phyloP scores from a whole-genome alignment of 2,113 vertebrate species.

The Chascanopsetta lugubris region DNA sequence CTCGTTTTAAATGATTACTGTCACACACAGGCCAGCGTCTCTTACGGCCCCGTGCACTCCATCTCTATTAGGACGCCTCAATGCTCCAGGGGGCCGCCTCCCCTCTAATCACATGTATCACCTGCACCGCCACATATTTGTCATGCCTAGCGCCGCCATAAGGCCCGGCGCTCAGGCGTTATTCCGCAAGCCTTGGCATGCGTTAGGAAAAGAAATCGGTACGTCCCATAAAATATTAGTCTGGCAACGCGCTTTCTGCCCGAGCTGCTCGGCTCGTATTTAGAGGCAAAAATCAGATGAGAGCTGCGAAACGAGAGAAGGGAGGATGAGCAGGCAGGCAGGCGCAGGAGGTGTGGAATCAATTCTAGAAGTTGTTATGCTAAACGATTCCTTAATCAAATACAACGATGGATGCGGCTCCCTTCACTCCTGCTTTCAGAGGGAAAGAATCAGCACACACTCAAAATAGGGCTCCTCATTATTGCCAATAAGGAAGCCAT shows the following conservation, averaged over 20 bases:
- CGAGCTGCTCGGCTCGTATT: conserved; percentile 68
- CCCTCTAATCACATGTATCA: conserved; percentile 57
- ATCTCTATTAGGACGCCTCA: conserved; percentile 48
- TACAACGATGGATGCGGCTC: conserved; percentile 38
- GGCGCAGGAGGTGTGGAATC: conserved; percentile 59
- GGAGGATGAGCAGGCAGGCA: too few species aligned
- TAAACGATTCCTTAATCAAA: conserved; percentile 61
- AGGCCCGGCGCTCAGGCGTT: conserved; percentile 47
- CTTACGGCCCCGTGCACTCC: conserved; percentile 1
- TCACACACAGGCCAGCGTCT: conserved; percentile 42
- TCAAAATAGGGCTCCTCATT: conserved; percentile 36
- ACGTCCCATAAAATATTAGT: conserved; percentile 74
- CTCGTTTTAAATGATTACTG: conserved; percentile 58
- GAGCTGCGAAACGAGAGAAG: conserved; percentile 37
- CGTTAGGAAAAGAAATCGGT: conserved; percentile 54
- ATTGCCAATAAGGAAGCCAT: conserved; percentile 38
- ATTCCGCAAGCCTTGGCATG: conserved; percentile 37
- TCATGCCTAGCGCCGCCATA: conserved; percentile 53
- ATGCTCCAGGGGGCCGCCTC: conserved; percentile 33
- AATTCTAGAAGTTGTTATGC: conserved; percentile 49
- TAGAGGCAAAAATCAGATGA: conserved; percentile 68
- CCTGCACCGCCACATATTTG: conserved; percentile 42
- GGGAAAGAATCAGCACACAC: conserved; percentile 23
- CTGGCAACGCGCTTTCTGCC: conserved; percentile 69
- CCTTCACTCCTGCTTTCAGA: conserved; percentile 14